Percentiles rank a stretch among this genome's conserved stretches.
Evolutionary conservation across 2,888 invertebrate species (phyloP).

Genomic region (Sarcophaga rosellei): DNA sequence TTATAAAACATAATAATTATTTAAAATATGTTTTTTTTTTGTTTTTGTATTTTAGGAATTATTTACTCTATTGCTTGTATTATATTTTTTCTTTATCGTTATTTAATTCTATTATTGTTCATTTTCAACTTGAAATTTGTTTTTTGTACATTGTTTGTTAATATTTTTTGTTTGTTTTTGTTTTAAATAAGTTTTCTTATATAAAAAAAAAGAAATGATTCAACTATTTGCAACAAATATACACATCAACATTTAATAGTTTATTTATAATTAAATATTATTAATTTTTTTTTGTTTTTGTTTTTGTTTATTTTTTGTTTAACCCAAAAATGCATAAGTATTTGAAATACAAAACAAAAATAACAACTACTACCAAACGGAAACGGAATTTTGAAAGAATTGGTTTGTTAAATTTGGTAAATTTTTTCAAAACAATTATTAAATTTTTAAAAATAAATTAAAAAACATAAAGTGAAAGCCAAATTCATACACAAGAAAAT

Average conservation of each 20-base stretch:
- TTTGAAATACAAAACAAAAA: constrained; percentile 49
- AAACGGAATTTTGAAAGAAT: constrained; percentile 41
- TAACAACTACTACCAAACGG: constrained; percentile 34
- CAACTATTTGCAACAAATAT: constrained; percentile 37
- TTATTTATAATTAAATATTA: constrained; percentile 14
- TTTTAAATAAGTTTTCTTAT: constrained; percentile 8
- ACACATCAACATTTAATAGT: constrained; percentile 10
- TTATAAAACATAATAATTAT: constrained; percentile 26
- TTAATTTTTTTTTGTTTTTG: background rate
- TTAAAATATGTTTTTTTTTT: too few species aligned
- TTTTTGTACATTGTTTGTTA: constrained; percentile 50
- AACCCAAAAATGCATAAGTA: constrained; percentile 52
- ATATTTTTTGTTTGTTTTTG: constrained; percentile 13
- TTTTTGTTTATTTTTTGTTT: constrained; percentile 42
- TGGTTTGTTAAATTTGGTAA: background rate
- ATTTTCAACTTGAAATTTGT: constrained; percentile 1
- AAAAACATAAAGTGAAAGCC: constrained; percentile 67
- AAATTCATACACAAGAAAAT: constrained; percentile 63
- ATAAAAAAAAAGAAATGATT: constrained; percentile 15
- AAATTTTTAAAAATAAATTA: constrained; percentile 53
- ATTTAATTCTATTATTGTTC: background rate
- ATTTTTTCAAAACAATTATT: background rate
- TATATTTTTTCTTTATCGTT: too few species aligned
- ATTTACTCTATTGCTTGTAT: too few species aligned
- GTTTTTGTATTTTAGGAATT: too few species aligned